Conservation (phyloP, 2,797 vertebrate genomes). For the Falco berigora region DNA sequence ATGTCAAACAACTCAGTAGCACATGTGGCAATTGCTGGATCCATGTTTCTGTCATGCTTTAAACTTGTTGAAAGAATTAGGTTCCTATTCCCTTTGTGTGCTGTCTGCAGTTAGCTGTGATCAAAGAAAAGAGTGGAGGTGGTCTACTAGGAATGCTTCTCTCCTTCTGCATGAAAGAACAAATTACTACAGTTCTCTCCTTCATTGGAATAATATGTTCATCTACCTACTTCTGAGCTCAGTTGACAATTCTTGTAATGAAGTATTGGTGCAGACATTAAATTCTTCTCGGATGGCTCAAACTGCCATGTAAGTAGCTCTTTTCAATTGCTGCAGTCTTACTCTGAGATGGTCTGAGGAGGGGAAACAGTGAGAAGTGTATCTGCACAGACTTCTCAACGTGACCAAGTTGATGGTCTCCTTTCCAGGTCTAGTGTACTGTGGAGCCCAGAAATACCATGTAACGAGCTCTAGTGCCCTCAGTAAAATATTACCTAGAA, state of each 20-base stretch:
- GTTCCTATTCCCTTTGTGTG: not conserved
- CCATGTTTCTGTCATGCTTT: not conserved
- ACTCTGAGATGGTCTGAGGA: not conserved
- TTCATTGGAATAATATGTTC: not conserved
- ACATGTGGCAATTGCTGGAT: not conserved
- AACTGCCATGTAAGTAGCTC: not conserved
- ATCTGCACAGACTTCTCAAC: fast-evolving
- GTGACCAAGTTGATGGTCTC: fast-evolving
- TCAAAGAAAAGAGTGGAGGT: not conserved
- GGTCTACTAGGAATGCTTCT: not conserved
- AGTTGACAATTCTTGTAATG: not conserved
- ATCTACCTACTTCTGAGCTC: not conserved
- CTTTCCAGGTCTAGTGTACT: not conserved
- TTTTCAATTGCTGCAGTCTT: not conserved
- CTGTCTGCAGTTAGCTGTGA: not conserved
- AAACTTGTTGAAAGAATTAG: not conserved
- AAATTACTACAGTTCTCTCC: not conserved
- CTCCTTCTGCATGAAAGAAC: not conserved
- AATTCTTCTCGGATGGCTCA: not conserved
- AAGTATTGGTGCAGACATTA: not conserved
- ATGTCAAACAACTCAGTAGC: not conserved
- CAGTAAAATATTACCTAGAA: not conserved
- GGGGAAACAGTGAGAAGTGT: not conserved
- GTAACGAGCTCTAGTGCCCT: not conserved
- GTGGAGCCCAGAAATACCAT: not conserved